Base-by-base conservation (phyloP, 2,888 invertebrate genomes). In the Leptopilina drosophilae region DNA sequence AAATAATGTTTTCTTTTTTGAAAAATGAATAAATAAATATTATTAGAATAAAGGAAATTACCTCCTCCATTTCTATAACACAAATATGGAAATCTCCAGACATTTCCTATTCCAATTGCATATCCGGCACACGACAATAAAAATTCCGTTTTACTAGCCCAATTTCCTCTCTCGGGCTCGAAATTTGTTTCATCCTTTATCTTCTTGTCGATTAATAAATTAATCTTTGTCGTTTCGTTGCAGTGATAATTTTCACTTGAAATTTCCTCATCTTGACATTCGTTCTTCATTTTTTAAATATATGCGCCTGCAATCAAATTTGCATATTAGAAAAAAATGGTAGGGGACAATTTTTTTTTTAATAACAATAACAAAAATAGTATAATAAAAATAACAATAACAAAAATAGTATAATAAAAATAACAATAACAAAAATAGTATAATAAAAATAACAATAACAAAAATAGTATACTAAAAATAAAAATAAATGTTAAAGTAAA, bases 11-110 rank as follows among this genome's bases (percentile, higher is more conserved):
- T 33, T 33, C 3, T 33, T 33, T 33, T 33, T 3, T 5, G 2
- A 33, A 33, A 33, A 33, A 33, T 4, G 0, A 33, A 33, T 2
- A 33, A 4, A 0, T 33, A 33, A 4, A 33, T 33, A 33, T 33
- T 0, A 33, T 33, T 33, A 33, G 33, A 33, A 33, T 33, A 33
- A 33, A 33, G 33, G 33, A 33, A 33, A 33, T 92, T 89, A 96
- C 97, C 97, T 90, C 97, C 97, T 15, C 97, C 97, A 91, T 96
- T 97, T 88, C 96, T 94, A 91, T 97, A 97, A 89, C 96, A 97
- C 79, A 97, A 92, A 90, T 97, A 97, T 0, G 97, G 97, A 92
- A 97, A 97, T 83, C 97, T 93, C 96, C 96, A 96, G 12, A 97
- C 95, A 90, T 97, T 97, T 80, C 97, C 97, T 80, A 97, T 95